phyloP scores from a whole-genome alignment of 2,888 invertebrate genomes.

The Isoperla grammatica region DNA sequence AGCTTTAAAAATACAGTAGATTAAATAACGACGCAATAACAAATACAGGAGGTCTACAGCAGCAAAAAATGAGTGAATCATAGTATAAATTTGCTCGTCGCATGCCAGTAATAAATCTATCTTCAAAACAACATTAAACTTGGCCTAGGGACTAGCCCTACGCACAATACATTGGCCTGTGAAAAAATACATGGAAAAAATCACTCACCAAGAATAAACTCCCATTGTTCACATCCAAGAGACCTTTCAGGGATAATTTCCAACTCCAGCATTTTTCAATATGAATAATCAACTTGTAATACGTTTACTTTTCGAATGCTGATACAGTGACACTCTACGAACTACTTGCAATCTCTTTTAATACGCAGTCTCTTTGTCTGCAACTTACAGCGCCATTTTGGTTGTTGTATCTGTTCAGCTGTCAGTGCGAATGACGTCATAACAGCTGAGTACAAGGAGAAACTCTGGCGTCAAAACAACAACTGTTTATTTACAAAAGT shows the following conservation, averaged over 20 bases:
- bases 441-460: conserved; percentile 28
- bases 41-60: no score
- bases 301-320: conserved; percentile 25
- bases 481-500: no score
- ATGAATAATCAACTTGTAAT: conserved; percentile 36
- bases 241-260: conserved; percentile 95
- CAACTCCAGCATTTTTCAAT: conserved; percentile 77
- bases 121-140: no score
- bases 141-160: no score
- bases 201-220: conserved; percentile 86
- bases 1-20: no score
- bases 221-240: conserved; percentile 96
- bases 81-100: no score
- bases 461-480: no score
- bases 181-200: conserved; percentile 40
- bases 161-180: conserved; percentile 50
- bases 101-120: no score
- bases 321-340: conserved; percentile 26
- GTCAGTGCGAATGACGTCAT: conserved; percentile 32
- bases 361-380: conserved; percentile 42
- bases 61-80: no score
- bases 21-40: no score
- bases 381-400: conserved; percentile 42
- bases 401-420: conserved; percentile 40
- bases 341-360: conserved; percentile 28